Conservation (phyloP, 2,888 invertebrate species). For the Folsomia candida region DNA sequence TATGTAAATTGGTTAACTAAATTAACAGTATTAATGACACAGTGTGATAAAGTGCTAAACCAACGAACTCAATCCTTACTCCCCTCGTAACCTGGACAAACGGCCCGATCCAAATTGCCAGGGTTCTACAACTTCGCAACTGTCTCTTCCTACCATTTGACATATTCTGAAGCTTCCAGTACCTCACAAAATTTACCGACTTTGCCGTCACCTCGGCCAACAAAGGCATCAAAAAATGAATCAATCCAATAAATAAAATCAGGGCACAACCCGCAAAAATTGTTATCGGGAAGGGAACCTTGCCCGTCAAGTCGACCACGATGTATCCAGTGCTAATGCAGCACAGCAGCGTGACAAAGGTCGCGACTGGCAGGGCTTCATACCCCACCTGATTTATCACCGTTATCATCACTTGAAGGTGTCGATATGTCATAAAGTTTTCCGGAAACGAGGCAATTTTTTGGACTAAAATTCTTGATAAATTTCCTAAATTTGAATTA, state of each 20-base stretch:
- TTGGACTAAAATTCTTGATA: too few relatives aligned
- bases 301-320: background rate
- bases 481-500: too few relatives aligned
- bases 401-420: background rate
- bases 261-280: background rate
- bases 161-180: background rate
- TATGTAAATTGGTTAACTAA: too few relatives aligned
- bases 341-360: background rate
- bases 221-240: background rate
- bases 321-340: background rate
- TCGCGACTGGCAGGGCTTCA: background rate
- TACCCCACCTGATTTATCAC: background rate
- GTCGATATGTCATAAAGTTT: background rate
- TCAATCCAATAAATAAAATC: background rate
- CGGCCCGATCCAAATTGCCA: background rate
- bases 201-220: background rate
- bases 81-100: background rate
- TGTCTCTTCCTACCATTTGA: background rate
- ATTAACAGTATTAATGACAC: too few relatives aligned
- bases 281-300: background rate
- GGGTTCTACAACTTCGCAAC: background rate
- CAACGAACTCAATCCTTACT: background rate
- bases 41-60: background rate
- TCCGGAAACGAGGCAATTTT: background rate
- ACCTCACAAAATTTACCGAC: background rate